phyloP scores from a whole-genome alignment of 2,888 invertebrate genomes.

The Synergus umbraculus region DNA sequence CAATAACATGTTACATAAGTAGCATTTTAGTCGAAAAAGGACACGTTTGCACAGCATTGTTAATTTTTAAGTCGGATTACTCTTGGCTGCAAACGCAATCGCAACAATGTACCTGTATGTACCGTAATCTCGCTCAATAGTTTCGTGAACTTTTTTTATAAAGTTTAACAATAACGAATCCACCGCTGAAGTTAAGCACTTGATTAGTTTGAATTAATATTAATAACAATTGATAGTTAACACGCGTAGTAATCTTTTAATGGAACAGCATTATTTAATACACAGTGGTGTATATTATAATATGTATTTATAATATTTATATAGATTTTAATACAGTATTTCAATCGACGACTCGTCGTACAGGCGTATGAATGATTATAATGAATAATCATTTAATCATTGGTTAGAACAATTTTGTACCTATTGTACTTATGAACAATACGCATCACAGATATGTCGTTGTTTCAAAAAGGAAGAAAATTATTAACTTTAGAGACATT shows the following conservation, averaged over 20 bases:
- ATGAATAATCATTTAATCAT: slow-evolving; percentile 24
- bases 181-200: slow-evolving; percentile 19
- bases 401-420: slow-evolving; percentile 8
- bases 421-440: slow-evolving; percentile 27
- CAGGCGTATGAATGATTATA: slow-evolving; percentile 16
- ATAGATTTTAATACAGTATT: slow-evolving; percentile 8
- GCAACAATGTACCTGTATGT: neutral
- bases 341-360: slow-evolving; percentile 21
- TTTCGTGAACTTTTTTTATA: slow-evolving; percentile 14
- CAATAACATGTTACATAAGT: slow-evolving; percentile 58
- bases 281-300: neutral
- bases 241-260: slow-evolving; percentile 38
- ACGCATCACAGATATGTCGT: slow-evolving; percentile 39
- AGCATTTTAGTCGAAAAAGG: slow-evolving; percentile 29
- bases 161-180: slow-evolving; percentile 20
- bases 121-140: slow-evolving; percentile 10
- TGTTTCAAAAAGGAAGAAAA: slow-evolving; percentile 28
- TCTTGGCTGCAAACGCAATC: slow-evolving; percentile 30
- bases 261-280: slow-evolving; percentile 24
- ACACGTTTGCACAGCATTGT: neutral
- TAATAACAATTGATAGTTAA: slow-evolving; percentile 27
- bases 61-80: slow-evolving; percentile 28
- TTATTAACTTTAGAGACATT: neutral
- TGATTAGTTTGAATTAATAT: slow-evolving; percentile 3
- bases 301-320: slow-evolving; percentile 3